These are phyloP conservation scores for Petrocephalus microphthalmus DNA, from an alignment of 2,113 vertebrate genomes.

Conservation along the genomic window DNA sequence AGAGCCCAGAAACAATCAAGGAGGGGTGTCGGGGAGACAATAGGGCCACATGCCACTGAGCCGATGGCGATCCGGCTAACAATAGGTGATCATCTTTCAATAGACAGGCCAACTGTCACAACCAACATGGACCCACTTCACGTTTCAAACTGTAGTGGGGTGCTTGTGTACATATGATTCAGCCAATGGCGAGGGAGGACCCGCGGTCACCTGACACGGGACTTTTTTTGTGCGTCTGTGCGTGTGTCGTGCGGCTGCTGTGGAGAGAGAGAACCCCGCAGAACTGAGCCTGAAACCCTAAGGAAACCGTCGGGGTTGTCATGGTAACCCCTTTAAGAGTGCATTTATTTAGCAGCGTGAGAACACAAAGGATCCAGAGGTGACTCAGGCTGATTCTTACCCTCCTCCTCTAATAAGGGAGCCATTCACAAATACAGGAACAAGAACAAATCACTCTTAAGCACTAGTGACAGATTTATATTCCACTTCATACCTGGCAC, in stretches of 20 bases:
- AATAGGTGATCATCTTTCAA: slow-evolving; percentile 54
- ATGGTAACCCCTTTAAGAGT: slow-evolving; percentile 11
- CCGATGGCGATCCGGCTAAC: slow-evolving; percentile 60
- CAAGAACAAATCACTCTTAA: not conserved
- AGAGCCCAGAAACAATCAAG: slow-evolving; percentile 13
- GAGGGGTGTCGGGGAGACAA: slow-evolving; percentile 56
- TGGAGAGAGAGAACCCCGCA: not conserved
- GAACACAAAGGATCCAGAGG: not conserved
- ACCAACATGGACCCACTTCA: slow-evolving; percentile 40
- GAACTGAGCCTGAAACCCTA: not conserved
- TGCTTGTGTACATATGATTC: slow-evolving; percentile 59
- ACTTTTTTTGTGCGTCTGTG: not conserved
- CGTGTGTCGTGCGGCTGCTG: not conserved
- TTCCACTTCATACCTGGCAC: not conserved
- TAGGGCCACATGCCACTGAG: slow-evolving; percentile 63
- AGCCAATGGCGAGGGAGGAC: slow-evolving; percentile 54
- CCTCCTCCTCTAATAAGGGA: not conserved
- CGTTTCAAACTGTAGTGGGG: slow-evolving; percentile 55
- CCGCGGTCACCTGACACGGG: slow-evolving; percentile 57
- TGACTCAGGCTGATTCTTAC: not conserved
- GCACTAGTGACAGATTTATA: not conserved
- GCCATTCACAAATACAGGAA: not conserved
- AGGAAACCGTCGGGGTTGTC: not conserved
- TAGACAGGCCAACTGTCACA: slow-evolving; percentile 65
- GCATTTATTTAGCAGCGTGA: not conserved